Evolutionary conservation across 2,888 invertebrate species (phyloP).

Genomic region (Tipula lateralis): DNA sequence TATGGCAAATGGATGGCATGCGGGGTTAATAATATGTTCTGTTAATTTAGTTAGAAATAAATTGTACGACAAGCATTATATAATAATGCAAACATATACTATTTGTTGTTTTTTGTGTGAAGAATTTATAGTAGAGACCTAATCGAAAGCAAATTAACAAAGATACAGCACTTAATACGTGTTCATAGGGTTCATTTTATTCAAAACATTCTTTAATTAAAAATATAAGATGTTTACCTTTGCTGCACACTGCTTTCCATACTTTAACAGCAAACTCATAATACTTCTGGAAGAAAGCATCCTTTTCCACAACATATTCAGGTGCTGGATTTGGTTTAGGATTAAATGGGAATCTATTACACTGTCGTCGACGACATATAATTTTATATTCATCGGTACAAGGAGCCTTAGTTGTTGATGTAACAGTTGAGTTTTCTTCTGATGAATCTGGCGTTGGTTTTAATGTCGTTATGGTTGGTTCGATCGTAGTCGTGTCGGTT

Average conservation of each 20-base stretch:
- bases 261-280: neutral
- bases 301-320: neutral
- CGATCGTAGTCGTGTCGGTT: neutral
- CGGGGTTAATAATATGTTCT: neutral
- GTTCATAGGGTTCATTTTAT: neutral
- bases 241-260: neutral
- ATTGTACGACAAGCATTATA: too few relatives aligned
- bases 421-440: neutral
- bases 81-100: too few relatives aligned
- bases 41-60: neutral
- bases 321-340: neutral
- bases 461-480: neutral
- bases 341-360: neutral
- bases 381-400: neutral
- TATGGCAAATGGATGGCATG: neutral
- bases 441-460: neutral
- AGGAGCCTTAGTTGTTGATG: neutral
- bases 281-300: neutral
- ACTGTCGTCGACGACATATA: neutral
- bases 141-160: too few relatives aligned
- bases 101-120: too few relatives aligned
- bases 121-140: too few relatives aligned
- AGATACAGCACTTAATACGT: too few relatives aligned
- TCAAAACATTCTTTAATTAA: neutral
- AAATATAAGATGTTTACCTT: neutral